Conservation (phyloP, 2,797 vertebrate species). For the Phataginus tetradactyla region DNA sequence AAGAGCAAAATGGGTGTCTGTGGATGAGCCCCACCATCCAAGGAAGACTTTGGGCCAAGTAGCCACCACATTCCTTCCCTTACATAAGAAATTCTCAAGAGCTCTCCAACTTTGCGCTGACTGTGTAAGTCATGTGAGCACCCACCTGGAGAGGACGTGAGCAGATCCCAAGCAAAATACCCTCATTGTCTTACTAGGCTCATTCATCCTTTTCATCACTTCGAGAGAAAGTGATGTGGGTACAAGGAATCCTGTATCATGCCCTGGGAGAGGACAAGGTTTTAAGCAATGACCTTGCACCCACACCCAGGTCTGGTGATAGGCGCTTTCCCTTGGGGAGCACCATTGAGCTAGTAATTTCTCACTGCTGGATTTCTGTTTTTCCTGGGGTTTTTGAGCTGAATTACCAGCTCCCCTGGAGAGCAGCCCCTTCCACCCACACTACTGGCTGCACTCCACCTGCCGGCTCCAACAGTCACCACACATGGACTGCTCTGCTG, state of each 20-base stretch:
- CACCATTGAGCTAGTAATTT: background rate
- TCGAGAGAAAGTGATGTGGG: background rate
- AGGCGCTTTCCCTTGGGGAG: background rate
- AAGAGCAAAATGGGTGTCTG: background rate
- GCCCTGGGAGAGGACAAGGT: background rate
- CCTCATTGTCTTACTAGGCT: background rate
- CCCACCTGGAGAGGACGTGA: background rate
- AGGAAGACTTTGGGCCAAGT: background rate
- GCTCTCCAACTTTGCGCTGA: background rate
- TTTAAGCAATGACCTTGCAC: background rate
- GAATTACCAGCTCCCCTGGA: background rate
- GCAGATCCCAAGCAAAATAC: background rate
- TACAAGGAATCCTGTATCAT: background rate
- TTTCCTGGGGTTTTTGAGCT: background rate
- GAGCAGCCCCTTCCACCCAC: background rate
- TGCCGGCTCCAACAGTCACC: background rate
- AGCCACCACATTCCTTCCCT: background rate
- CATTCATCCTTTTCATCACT: background rate
- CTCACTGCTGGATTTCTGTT: background rate
- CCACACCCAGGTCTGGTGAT: background rate
- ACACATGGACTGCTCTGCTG: fast-evolving
- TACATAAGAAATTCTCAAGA: background rate
- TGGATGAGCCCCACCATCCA: background rate
- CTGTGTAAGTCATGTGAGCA: background rate
- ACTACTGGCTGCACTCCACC: too few relatives aligned